Evolutionary conservation across 2,888 invertebrate genomes (phyloP), one percentile per base, ranked within the genome.

Genomic region (Clusia tigrina): DNA sequence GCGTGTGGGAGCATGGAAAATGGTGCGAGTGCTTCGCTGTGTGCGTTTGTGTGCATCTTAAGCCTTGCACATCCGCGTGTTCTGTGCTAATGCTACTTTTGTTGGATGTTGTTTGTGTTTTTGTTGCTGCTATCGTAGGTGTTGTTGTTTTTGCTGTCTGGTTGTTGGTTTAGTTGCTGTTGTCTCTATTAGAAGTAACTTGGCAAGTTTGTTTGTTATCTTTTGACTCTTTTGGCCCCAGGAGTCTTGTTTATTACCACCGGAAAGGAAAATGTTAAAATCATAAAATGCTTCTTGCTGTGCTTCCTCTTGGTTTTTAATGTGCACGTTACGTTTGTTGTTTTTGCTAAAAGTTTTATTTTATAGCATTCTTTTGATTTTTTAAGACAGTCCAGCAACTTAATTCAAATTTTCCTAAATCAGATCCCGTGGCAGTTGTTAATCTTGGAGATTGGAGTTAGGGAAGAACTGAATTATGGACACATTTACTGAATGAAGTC

Each of bases 61-160:
- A 32, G 32, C 5, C 5, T 32, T 9, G 12, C 32, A 32, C 32
- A 32, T 32, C 32, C 32, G 32, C 32, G 12, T 9, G 32, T 12
- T 32, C 6, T 32, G 32, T 12, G 32, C 32, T 32, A 32, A 32
- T 32, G 32, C 12, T 32, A 12, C 32, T 32, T 32, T 32, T 32
- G 32, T 32, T 32, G 54, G 60, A n/a, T 53, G 2, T 26, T 65
- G 26, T 60, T 54, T 15, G 59, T 53, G 53, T 52, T 55, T 62
- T 57, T 59, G 54, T 60, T 59, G 22, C 42, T 58, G 61, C 59
- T 42, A 62, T 55, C 55, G 42, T 58, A 37, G 48, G 54, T 61
- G 32, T n/a, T 53, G 6, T 38, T 56, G 20, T 62, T 38, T 55
- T 23, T 62, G 62, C 48, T 63, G 22, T 37, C 48, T 52, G 32